Evolutionary conservation across 2,797 vertebrate genomes (phyloP).

Genomic region (Lepus townsendii): DNA sequence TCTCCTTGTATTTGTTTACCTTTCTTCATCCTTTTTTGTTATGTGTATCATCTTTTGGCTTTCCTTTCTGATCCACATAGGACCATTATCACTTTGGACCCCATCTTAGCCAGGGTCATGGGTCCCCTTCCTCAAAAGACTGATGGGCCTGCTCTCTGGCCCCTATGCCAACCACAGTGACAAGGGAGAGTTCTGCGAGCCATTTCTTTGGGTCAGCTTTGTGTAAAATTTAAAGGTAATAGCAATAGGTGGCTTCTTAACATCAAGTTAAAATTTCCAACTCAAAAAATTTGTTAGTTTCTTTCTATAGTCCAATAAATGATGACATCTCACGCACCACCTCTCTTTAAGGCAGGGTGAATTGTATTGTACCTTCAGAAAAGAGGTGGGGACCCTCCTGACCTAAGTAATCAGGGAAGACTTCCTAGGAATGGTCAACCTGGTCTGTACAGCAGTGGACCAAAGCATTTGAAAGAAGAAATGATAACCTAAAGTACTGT

Average conservation of each 20-base stretch:
- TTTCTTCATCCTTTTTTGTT: slow-evolving; percentile 92
- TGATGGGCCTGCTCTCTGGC: slow-evolving; percentile 35
- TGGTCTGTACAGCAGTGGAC: not conserved
- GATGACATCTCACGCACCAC: not conserved
- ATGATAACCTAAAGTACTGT: not conserved
- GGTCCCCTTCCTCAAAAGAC: slow-evolving; percentile 81
- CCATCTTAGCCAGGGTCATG: slow-evolving; percentile 87
- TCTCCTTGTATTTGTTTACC: slow-evolving; percentile 90
- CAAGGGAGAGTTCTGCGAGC: not conserved
- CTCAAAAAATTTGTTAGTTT: not conserved
- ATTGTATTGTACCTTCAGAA: not conserved
- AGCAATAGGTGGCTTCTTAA: not conserved
- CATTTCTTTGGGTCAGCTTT: not conserved
- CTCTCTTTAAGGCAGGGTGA: not conserved
- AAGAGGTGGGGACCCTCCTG: not conserved
- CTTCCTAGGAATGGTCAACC: not conserved
- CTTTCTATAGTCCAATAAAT: not conserved
- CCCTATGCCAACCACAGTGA: not conserved
- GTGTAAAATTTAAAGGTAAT: not conserved
- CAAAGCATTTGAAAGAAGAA: slow-evolving; percentile 12
- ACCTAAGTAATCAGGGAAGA: not conserved
- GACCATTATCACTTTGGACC: slow-evolving; percentile 88
- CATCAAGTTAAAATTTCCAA: slow-evolving; percentile 22
- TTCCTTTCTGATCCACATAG: slow-evolving; percentile 88
- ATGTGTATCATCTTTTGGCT: slow-evolving; percentile 87